Evolutionary conservation across 2,113 vertebrate species (phyloP).

Genomic region (Marmota flaviventris): DNA sequence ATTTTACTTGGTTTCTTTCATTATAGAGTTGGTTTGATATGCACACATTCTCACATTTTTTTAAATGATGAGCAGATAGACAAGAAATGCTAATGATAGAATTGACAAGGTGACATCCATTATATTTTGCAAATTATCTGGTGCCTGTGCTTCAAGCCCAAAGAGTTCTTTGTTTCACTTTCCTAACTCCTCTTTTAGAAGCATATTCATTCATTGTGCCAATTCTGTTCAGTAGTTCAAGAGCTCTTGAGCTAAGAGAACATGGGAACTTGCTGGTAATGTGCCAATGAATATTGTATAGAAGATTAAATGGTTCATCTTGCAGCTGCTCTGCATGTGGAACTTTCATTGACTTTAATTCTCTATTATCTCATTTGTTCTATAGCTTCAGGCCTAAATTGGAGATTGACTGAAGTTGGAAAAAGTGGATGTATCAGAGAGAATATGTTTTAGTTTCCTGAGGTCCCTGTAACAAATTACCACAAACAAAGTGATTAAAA

Average conservation of each 20-base stretch:
- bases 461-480: background rate
- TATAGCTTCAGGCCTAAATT: constrained; percentile 45
- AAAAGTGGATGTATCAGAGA: constrained; percentile 6
- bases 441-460: constrained; percentile 40
- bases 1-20: background rate
- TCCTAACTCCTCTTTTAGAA: constrained; percentile 18
- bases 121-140: constrained; percentile 49
- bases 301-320: constrained; percentile 42
- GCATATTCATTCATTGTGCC: constrained; percentile 52
- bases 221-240: constrained; percentile 38
- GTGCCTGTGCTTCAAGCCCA: constrained; percentile 1
- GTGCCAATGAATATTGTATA: background rate
- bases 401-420: constrained; percentile 27
- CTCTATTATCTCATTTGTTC: constrained; percentile 59
- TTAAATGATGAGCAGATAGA: background rate
- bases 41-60: background rate
- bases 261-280: background rate
- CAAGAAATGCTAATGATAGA: constrained; percentile 19
- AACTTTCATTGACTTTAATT: constrained; percentile 58
- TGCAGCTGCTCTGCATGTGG: constrained; percentile 48
- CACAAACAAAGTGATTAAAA: constrained; percentile 12
- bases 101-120: constrained; percentile 24
- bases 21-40: background rate
- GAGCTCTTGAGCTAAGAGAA: constrained; percentile 43
- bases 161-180: constrained; percentile 15